Conservation (phyloP, 2,888 invertebrate species). For the Apamea epomidion region DNA sequence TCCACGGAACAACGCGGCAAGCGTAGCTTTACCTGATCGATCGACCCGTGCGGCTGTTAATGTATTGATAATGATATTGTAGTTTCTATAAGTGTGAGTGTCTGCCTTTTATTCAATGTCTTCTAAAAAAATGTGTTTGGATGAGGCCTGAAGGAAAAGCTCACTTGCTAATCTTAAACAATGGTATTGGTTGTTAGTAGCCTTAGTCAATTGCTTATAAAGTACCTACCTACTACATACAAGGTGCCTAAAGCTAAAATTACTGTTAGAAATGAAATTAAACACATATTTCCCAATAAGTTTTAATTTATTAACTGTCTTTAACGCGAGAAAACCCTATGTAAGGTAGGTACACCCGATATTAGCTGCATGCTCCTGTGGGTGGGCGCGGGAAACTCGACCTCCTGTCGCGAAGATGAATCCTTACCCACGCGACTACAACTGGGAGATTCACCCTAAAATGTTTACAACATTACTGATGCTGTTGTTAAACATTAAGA, state of each 20-base stretch:
- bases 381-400: conserved; percentile 74
- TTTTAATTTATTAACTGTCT: conserved; percentile 10
- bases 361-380: conserved; percentile 70
- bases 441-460: conserved; percentile 76
- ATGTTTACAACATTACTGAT: conserved; percentile 53
- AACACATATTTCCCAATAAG: conserved; percentile 7
- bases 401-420: conserved; percentile 88
- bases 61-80: not conserved
- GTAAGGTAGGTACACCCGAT: conserved; percentile 78
- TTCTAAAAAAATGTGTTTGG: not conserved
- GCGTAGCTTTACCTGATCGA: too few relatives aligned
- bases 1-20: too few relatives aligned
- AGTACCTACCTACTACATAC: not conserved
- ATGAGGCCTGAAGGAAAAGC: not conserved
- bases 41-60: not conserved
- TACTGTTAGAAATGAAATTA: not conserved
- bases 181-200: not conserved
- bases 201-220: not conserved
- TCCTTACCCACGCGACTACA: conserved; percentile 79
- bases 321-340: conserved; percentile 17
- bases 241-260: not conserved
- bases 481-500: conserved; percentile 23
- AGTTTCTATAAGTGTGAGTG: not conserved
- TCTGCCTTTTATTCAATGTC: not conserved
- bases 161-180: not conserved